Evolutionary conservation across 2,888 invertebrate genomes (phyloP), one percentile per base, ranked within the genome.

Genomic region (Agrochola macilenta): DNA sequence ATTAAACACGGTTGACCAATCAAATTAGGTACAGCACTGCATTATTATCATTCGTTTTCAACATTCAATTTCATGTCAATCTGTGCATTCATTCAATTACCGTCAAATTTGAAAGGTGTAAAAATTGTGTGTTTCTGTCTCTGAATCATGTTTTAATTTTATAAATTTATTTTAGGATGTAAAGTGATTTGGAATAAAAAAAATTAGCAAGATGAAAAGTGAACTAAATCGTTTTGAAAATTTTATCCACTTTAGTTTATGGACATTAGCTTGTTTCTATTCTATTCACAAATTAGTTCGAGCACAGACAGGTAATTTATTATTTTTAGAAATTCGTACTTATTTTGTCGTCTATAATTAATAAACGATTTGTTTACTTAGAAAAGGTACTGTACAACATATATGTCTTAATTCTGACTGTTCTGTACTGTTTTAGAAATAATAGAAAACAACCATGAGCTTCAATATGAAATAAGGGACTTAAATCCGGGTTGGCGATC

Each of bases 401-500:
- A 0, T 12, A 30, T 61, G 2, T n/a, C 23, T 60, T 46, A 14
- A 30, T 69, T 60, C 17, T 60, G 35, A 35, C 14, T 68, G 20
- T 54, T 64, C 5, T 81, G 60, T 83, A 46, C 69, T 69, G 79
- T 94, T 94, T 26, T 92, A 96, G 96, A 93, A 86, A 89, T 96
- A 75, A 88, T 96, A 77, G 84, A 90, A 69, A 89, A 89, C 30
- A 84, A 93, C 74, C 86, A 90, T 52, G 86, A 87, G 75, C 74
- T 91, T 74, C 78, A 90, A 70, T 78, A 91, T 74, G 83, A 90
- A 60, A 85, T 95, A 58, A 90, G 88, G 81, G 98, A 97, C 91
- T 97, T 97, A 87, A 92, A 92, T 83, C 93, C 95, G 72, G 97
- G 98, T 54, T 97, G 97, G 97, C 88, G 89, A 17, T 93, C 97